phyloP scores from a whole-genome alignment of 2,888 invertebrate genomes.

The Andrena praecox region DNA sequence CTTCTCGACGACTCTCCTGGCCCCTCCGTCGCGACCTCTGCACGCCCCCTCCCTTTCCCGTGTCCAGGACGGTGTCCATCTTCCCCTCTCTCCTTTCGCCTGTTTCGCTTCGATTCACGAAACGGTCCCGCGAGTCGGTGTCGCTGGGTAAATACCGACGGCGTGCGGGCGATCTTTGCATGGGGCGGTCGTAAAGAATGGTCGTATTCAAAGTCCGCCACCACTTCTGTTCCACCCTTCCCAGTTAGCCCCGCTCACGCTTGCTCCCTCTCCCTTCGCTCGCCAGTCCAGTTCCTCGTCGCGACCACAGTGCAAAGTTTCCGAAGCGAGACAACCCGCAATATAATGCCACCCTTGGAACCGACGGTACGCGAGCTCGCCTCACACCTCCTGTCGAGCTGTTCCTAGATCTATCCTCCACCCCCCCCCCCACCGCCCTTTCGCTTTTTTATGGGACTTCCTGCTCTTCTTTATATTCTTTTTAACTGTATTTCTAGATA shows the following conservation, averaged over 20 bases:
- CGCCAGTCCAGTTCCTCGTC: conserved; percentile 61
- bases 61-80: conserved; percentile 56
- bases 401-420: not conserved
- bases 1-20: conserved; percentile 58
- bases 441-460: conserved; percentile 9
- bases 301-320: conserved; percentile 82
- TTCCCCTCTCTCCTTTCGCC: conserved; percentile 62
- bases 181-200: conserved; percentile 81
- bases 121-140: conserved; percentile 73
- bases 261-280: conserved; percentile 33
- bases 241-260: conserved; percentile 56
- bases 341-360: conserved; percentile 80
- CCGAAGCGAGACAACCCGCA: conserved; percentile 82
- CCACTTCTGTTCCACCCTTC: conserved; percentile 71
- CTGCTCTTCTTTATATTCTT: not conserved
- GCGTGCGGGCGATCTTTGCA: conserved; percentile 80
- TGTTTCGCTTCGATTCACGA: conserved; percentile 68
- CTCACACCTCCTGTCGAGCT: conserved; percentile 38
- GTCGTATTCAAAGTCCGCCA: conserved; percentile 77
- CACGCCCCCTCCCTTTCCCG: conserved; percentile 31
- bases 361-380: conserved; percentile 50
- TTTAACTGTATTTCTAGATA: conserved; percentile 1
- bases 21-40: conserved; percentile 44
- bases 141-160: conserved; percentile 78
- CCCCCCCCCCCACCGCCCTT: not conserved